A percentile compares a stretch with the other conserved stretches of the same genome.
phyloP scores from a whole-genome alignment of 2,797 vertebrate genomes.

The Artibeus jamaicensis region DNA sequence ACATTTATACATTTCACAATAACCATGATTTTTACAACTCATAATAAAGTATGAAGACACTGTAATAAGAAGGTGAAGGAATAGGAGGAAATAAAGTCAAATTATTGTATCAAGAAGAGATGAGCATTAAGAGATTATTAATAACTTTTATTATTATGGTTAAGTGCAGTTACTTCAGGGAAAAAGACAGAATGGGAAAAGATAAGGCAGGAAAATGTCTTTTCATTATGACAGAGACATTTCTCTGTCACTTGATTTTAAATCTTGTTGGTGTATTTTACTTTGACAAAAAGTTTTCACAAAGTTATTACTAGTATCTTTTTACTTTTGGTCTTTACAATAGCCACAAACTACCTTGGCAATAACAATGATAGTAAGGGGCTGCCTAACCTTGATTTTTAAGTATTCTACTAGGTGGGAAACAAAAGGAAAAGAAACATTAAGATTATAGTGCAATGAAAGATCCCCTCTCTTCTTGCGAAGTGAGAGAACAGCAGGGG shows the following conservation, averaged over 20 bases:
- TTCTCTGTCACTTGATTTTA: not conserved
- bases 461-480: not conserved
- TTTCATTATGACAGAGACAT: not conserved
- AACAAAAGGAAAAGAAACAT: not conserved
- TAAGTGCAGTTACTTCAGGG: not conserved
- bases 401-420: not conserved
- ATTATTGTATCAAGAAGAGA: not conserved
- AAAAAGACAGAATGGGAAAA: not conserved
- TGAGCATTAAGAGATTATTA: not conserved
- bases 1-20: constrained; percentile 68
- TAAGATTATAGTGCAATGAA: not conserved
- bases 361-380: not conserved
- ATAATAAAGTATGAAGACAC: constrained; percentile 22
- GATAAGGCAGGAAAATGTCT: not conserved
- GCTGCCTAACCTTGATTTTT: not conserved
- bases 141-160: not conserved
- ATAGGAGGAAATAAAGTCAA: constrained; percentile 8
- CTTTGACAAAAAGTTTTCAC: not conserved
- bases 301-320: not conserved
- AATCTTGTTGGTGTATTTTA: not conserved
- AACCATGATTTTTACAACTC: constrained; percentile 55
- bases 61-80: not conserved
- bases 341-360: not conserved
- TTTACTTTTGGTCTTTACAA: not conserved
- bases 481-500: not conserved